Evolutionary conservation across 2,113 vertebrate species (phyloP).

Genomic region (Balaeniceps rex): DNA sequence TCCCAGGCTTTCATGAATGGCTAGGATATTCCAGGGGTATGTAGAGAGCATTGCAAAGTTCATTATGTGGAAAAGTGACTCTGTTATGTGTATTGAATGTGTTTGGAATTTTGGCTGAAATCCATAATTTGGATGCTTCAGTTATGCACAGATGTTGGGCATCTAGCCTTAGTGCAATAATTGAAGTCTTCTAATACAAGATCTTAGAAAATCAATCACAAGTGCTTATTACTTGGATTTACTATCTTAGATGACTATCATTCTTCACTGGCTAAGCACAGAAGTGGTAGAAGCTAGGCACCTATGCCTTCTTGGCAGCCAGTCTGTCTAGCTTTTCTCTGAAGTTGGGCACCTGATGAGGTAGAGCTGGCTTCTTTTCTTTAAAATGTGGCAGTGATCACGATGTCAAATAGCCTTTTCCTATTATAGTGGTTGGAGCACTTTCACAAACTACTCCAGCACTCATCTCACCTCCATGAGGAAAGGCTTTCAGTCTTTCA

Average conservation of each 20-base stretch:
- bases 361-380: background rate
- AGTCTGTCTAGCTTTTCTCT: background rate
- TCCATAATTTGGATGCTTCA: background rate
- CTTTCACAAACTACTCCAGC: background rate
- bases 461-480: background rate
- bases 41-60: background rate
- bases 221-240: background rate
- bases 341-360: background rate
- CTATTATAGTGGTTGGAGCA: background rate
- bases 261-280: background rate
- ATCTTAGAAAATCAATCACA: background rate
- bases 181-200: background rate
- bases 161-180: background rate
- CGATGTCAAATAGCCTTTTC: background rate
- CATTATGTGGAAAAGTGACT: background rate
- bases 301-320: background rate
- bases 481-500: background rate
- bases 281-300: background rate
- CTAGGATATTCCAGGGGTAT: background rate
- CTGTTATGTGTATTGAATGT: background rate
- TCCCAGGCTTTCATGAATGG: background rate
- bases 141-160: background rate
- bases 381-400: background rate
- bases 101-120: background rate
- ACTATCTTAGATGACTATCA: background rate